Evolutionary conservation across 2,888 invertebrate genomes (phyloP), one percentile per base, ranked within the genome.

Genomic region (Psylliodes chrysocephalus): DNA sequence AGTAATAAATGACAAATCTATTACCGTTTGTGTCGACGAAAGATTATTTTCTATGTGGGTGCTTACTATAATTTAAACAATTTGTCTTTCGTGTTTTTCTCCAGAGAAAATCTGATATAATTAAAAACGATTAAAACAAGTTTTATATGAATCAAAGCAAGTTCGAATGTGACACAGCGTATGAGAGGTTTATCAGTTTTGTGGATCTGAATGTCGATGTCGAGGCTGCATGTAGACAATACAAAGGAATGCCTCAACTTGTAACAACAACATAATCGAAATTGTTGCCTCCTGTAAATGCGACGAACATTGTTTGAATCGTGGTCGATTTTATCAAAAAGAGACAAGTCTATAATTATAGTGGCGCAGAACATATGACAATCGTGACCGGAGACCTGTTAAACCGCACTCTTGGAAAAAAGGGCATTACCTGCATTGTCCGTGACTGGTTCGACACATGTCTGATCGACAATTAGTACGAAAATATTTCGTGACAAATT

Each of bases 401-500:
- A 79, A 78, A 78, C 79, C 78, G 74, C 79, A 78, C 72, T 72
- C 65, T 67, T 67, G 68, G 65, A 73, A 71, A 74, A n/a, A 76
- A 75, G 75, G 76, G 77, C 73, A 74, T 72, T 71, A 72, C 74
- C 73, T 72, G 74, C 72, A 75, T 77, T 78, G 76, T 78, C 73
- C 77, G 73, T 73, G 75, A 71, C 72, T 70, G 73, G 71, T 73
- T 72, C 72, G 76, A 78, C 80, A 80, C 80, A 81, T 81, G 80
- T 79, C 77, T 74, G 70, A 75, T 72, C 73, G 74, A 73, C 79
- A 79, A 81, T 80, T 81, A 79, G 75, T 75, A 76, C 74, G 69
- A 72, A 78, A 74, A 77, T 73, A 75, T 78, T 72, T 78, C 80
- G 79, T 80, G 79, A 79, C 79, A 79, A 75, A 72, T 74, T 72